Evolutionary conservation across 92 coral and sea anemone genomes (phyloP), one percentile per base, ranked within the genome.

Genomic region (Pocillopora grandis): DNA sequence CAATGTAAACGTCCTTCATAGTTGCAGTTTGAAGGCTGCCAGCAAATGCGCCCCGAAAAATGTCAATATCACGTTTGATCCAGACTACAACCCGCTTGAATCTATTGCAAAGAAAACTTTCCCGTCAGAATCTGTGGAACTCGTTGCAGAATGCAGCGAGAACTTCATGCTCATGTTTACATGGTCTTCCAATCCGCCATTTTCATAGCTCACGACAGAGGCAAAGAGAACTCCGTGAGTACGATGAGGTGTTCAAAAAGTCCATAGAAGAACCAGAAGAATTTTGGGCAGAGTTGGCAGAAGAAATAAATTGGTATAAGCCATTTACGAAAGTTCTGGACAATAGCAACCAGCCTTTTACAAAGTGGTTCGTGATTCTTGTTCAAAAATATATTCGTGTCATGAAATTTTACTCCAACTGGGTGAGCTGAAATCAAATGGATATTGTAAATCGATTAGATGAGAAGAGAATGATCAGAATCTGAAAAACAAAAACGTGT

Each of bases 271-370:
- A 90, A 62, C 98, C 92, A 35, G 95, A 94, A 36, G 72, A 75
- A 19, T 96, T 96, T 73, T 94, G 99, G 99, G 91, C 87, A 23
- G 95, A 89, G 9, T 78, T 66, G 27, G 91, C 96, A 13, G 94
- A 92, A 57, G 92, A 92, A 9, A 92, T 96, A n/a, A 95, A 96
- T 77, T 96, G 99, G 99, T 90, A 80, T 70, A 89, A 89, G 37
- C 98, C 98, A 19, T 96, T 88, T 64, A 77, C 84, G 1, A 89
- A 82, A 65, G 97, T 94, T 4, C 31, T 96, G 62, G 98, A 92
- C 58, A 83, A 96, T 68, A 80, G 92, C 3, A 92, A 93, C 55
- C 95, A 97, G 2, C 99, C 99, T 2, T 96, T 96, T 58, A 91
- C 98, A 3, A 89, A 92, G 81, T 96, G 98, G 98, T 95, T 71